These are phyloP conservation scores for Formica selysi DNA, from an alignment of 1,140 invertebrate species.

Conservation along the genomic window DNA sequence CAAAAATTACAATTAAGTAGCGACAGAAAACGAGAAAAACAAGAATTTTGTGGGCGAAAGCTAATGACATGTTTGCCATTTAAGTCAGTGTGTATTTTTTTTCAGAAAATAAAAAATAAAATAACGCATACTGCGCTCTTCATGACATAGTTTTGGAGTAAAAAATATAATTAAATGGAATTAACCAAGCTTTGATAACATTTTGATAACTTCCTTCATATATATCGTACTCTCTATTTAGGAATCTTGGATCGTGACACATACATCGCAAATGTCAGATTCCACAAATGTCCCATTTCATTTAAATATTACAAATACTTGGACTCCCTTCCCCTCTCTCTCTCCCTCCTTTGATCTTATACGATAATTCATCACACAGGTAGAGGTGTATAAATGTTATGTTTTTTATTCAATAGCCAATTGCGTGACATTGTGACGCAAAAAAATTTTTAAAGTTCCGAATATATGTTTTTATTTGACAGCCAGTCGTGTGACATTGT, in stretches of 20 bases:
- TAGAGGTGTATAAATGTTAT: too few relatives aligned
- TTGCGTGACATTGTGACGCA: too few relatives aligned
- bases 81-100: constrained; percentile 59
- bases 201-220: neutral
- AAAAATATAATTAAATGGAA: constrained; percentile 52
- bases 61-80: constrained; percentile 48
- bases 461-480: too few relatives aligned
- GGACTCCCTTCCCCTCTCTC: too few relatives aligned
- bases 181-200: constrained; percentile 17
- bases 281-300: too few relatives aligned
- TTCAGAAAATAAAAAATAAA: constrained; percentile 56
- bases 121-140: constrained; percentile 37
- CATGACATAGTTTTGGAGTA: constrained; percentile 47
- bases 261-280: too few relatives aligned
- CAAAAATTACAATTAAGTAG: constrained; percentile 56
- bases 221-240: neutral
- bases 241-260: neutral
- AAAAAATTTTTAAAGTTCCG: too few relatives aligned
- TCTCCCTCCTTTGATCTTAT: too few relatives aligned
- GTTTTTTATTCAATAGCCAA: too few relatives aligned
- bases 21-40: constrained; percentile 53
- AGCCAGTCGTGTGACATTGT: too few relatives aligned
- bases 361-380: too few relatives aligned
- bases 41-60: constrained; percentile 47
- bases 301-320: too few relatives aligned